Base-by-base conservation (phyloP, 2,113 vertebrate species). In the Cyanistes caeruleus region DNA sequence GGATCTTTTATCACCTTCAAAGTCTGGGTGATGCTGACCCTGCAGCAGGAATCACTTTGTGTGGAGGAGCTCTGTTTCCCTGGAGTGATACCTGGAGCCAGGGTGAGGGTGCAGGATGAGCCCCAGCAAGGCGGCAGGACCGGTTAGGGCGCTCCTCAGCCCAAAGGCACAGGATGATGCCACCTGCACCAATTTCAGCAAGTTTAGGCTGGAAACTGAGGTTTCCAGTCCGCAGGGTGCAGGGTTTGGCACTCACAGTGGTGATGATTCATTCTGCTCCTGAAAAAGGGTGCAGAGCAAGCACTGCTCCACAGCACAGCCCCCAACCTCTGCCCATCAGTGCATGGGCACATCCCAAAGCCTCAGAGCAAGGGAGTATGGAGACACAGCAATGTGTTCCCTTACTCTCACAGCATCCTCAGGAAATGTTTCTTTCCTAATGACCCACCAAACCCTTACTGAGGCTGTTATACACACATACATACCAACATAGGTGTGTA, bases 261-360 rank as follows among this genome's bases (percentile, higher is more conserved):
- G 25, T 39, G 35, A 43, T 52, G 87, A 93, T 48, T 89, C 63
- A 39, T 76, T 86, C 51, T 56, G 43, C 53, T 48, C 30, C 35
- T 21, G 13, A 30, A 73, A 70, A 75, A 64, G 33, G 12, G 12
- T 19, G 33, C 35, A 83, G 70, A 68, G 28, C 2, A 11, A 75
- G 91, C 46, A 64, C 15, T 1, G 15, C 58, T 31, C 48, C 39
- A 25, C 1, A 2, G 80, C 49, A 60, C 21, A 52, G 63, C 44
- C 41, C 72, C 46, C 2, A 5, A 2, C 19, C 41, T 56, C 73
- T 84, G n/a, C n/a, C 79, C 53, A 28, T n/a, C 0, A 1, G 56
- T 82, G 89, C 44, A 62, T 0, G 0, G n/a, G 22, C 46, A 78
- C 0, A 1, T 41, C 84, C 68, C 0, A 0, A 83, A 77, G 30